Evolutionary conservation across 1,140 invertebrate genomes (phyloP).

Genomic region (Orussus abietinus): DNA sequence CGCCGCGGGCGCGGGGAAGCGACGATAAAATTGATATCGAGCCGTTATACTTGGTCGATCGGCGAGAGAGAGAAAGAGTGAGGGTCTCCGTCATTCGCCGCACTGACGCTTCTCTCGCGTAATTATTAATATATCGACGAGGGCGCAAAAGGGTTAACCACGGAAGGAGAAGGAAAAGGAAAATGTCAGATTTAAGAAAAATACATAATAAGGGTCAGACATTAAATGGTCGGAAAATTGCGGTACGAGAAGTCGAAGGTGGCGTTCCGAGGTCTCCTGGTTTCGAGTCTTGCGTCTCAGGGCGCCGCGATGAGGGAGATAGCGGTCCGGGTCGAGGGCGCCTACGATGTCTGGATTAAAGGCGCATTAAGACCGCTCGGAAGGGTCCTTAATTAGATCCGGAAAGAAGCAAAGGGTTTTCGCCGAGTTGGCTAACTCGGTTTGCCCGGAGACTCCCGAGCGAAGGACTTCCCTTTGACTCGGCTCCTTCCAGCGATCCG

Average conservation of each 20-base stretch:
- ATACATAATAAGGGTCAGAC: no score
- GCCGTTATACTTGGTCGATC: no score
- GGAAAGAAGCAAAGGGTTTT: constrained; percentile 51
- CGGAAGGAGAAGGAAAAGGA: no score
- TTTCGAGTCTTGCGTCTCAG: no score
- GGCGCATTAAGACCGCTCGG: constrained; percentile 46
- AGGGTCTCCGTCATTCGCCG: no score
- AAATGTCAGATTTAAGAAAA: no score
- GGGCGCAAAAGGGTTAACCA: constrained; percentile 6
- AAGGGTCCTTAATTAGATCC: constrained; percentile 50
- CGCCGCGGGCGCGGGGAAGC: constrained; percentile 2
- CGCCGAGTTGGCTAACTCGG: constrained; percentile 48
- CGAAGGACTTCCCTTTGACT: no score
- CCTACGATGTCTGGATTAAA: constrained; percentile 38
- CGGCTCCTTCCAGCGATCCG: no score
- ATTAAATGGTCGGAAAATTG: no score
- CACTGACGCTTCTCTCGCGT: constrained; percentile 23
- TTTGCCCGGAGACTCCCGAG: constrained; percentile 38
- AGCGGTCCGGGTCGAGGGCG: constrained; percentile 9
- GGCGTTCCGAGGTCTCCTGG: no score
- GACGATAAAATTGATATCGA: constrained; percentile 19
- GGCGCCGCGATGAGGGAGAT: constrained; percentile 11
- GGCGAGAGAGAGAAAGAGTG: no score
- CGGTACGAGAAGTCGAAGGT: background rate
- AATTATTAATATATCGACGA: constrained; percentile 15